These are phyloP conservation scores for Brachionichthys hirsutus DNA, from an alignment of 2,113 vertebrate genomes.

Conservation along the genomic window DNA sequence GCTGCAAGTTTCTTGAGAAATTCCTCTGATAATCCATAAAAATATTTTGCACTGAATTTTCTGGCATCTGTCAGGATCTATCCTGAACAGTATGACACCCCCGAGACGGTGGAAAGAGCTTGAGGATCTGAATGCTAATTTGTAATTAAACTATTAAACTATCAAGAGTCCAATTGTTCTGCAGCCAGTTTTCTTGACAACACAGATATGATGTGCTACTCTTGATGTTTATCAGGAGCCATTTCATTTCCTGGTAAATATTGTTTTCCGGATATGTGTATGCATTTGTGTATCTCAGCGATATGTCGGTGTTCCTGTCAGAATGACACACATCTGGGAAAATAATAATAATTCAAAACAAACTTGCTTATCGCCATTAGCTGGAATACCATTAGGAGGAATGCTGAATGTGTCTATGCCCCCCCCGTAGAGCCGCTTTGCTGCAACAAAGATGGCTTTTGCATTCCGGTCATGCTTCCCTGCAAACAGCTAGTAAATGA, in stretches of 20 bases:
- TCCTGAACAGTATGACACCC: constrained; percentile 19
- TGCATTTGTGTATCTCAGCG: background rate
- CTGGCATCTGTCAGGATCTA: constrained; percentile 13
- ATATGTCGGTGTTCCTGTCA: constrained; percentile 6
- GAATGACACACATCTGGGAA: constrained; percentile 21
- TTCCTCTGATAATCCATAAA: constrained; percentile 15
- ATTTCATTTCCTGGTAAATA: constrained; percentile 62
- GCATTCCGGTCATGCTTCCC: constrained; percentile 59
- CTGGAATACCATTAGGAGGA: constrained; percentile 16
- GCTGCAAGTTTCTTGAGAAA: constrained; percentile 18
- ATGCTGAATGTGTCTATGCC: constrained; percentile 13
- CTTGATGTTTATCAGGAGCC: constrained; percentile 51
- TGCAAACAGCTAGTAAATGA: constrained; percentile 53
- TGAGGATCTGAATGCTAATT: constrained; percentile 46
- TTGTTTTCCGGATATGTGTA: constrained; percentile 20
- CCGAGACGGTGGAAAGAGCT: constrained; percentile 26
- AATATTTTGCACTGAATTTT: constrained; percentile 29
- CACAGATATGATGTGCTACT: no score
- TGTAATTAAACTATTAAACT: no score
- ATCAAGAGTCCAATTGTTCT: no score
- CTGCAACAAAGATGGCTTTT: constrained; percentile 33
- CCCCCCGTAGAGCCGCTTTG: constrained; percentile 23
- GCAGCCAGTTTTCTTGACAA: no score
- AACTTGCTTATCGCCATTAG: constrained; percentile 21
- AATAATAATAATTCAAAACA: background rate